These are phyloP conservation scores for Petroica traversi DNA, from an alignment of 2,113 vertebrate species.

Conservation along the genomic window DNA sequence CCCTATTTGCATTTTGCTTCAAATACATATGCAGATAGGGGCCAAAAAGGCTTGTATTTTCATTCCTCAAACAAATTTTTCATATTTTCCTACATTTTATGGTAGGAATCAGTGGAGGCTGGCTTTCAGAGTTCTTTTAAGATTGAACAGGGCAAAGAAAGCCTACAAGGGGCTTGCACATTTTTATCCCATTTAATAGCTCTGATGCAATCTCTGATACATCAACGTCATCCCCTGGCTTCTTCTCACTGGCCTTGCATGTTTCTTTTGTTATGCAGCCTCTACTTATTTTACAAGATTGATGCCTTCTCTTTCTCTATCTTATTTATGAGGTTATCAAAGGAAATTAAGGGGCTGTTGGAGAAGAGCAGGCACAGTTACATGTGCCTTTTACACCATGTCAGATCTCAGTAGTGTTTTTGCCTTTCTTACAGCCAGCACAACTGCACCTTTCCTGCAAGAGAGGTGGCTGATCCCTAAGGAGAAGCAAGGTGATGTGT, in stretches of 20 bases:
- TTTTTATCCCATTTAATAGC: background rate
- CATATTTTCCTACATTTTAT: background rate
- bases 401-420: background rate
- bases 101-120: background rate
- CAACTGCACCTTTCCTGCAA: background rate
- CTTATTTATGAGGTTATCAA: background rate
- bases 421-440: background rate
- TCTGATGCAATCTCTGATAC: background rate
- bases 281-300: background rate
- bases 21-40: background rate
- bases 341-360: background rate
- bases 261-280: background rate
- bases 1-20: background rate
- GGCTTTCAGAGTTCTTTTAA: background rate
- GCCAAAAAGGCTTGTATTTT: background rate
- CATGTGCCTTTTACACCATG: background rate
- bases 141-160: background rate
- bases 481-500: background rate
- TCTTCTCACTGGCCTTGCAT: background rate
- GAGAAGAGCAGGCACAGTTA: background rate
- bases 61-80: background rate
- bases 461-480: background rate
- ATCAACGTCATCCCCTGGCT: background rate
- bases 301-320: background rate
- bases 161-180: background rate